Percentiles rank a stretch among this genome's conserved stretches.
Evolutionary conservation across 2,888 invertebrate genomes (phyloP).

Genomic region (Cremastinae sp.): DNA sequence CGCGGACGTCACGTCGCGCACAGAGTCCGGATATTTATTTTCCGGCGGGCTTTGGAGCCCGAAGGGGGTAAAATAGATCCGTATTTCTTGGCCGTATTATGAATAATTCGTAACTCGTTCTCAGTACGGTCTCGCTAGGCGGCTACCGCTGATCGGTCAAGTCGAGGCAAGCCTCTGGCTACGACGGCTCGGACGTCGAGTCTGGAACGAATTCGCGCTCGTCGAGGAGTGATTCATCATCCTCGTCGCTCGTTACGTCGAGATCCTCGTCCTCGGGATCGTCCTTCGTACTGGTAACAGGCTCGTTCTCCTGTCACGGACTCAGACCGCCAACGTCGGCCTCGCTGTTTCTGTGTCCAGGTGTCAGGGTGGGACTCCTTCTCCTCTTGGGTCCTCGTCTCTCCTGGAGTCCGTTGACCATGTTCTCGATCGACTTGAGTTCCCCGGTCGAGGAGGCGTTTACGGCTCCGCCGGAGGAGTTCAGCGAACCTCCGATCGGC

Average conservation of each 20-base stretch:
- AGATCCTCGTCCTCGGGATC: slow-evolving; percentile 67
- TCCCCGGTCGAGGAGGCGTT: slow-evolving; percentile 87
- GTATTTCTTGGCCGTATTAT: neutral
- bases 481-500: slow-evolving; percentile 80
- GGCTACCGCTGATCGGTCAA: neutral
- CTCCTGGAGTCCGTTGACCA: slow-evolving; percentile 97
- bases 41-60: too few relatives aligned
- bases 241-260: slow-evolving; percentile 56
- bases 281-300: slow-evolving; percentile 73
- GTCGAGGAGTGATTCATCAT: slow-evolving; percentile 42
- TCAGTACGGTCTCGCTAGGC: neutral
- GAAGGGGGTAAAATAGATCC: too few relatives aligned
- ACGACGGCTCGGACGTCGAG: slow-evolving; percentile 79
- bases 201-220: slow-evolving; percentile 73
- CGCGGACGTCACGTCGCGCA: neutral
- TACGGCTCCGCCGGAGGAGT: slow-evolving; percentile 71
- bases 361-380: slow-evolving; percentile 77
- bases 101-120: neutral
- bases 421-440: slow-evolving; percentile 97
- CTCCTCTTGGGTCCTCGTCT: slow-evolving; percentile 86
- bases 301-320: slow-evolving; percentile 79
- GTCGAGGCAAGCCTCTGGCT: slow-evolving; percentile 64
- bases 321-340: slow-evolving; percentile 76
- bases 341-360: slow-evolving; percentile 73
- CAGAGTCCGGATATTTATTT: neutral